Conservation (phyloP, 2,797 vertebrate species). For the Chloroceryle inda region DNA sequence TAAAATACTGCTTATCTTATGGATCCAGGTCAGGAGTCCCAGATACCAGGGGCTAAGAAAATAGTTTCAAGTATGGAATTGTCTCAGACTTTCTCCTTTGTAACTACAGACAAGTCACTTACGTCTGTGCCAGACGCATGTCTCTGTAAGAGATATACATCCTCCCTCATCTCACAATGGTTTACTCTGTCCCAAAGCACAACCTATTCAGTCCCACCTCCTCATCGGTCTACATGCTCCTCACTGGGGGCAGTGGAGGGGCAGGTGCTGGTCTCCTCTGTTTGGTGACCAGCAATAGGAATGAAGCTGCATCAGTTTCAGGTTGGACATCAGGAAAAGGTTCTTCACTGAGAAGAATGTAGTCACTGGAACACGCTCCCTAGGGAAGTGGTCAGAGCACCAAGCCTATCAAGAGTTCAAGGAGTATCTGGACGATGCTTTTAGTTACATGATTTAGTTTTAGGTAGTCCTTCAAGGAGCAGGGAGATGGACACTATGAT, state of each 20-base stretch:
- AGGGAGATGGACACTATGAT: background rate
- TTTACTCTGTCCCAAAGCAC: background rate
- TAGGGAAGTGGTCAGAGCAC: background rate
- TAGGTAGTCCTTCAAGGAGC: background rate
- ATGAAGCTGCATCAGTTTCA: background rate
- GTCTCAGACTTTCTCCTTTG: background rate
- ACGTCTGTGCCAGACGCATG: background rate
- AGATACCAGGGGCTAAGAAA: background rate
- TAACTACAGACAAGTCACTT: background rate
- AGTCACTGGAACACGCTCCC: background rate
- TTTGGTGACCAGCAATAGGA: background rate
- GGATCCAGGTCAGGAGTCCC: background rate
- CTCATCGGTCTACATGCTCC: background rate
- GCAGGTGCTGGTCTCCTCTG: background rate
- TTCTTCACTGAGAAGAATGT: background rate
- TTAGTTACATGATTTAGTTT: background rate
- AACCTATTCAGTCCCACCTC: background rate
- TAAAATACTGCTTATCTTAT: background rate
- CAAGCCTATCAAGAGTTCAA: background rate
- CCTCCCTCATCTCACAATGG: background rate
- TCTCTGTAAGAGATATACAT: background rate
- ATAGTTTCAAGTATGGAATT: background rate
- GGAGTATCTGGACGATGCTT: background rate
- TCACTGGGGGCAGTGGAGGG: background rate
- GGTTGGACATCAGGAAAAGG: background rate